Base-by-base conservation (phyloP, 2,797 vertebrate genomes). In the Poliocrania exsul region DNA sequence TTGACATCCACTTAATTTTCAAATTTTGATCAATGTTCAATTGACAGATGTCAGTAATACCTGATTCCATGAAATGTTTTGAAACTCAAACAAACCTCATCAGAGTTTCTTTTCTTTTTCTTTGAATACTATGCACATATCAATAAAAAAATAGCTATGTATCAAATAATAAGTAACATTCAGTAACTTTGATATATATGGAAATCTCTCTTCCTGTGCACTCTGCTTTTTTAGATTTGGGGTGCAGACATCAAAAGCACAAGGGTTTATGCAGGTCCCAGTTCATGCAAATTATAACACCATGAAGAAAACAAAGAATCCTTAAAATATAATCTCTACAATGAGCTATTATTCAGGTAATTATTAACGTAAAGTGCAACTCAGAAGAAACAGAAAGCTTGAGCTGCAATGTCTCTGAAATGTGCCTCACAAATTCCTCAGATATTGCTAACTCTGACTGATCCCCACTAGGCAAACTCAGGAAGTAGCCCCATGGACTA, bases 401-500 rank as follows among this genome's bases (percentile, higher is more conserved):
- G 75, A 93, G 87, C 53, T 62, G 51, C 46, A 92, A 29, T 2
- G 12, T 62, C 74, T 92, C 74, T 95, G 96, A 97, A 96, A 96
- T 18, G 78, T 83, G 91, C 83, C 94, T 98, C 96, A 94, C 58
- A 67, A 97, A 96, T 97, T 97, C 97, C 97, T 98, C 96, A 87
- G 94, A 97, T 98, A 98, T 97, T 98, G 98, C 98, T 98, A 97
- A 96, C 90, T 96, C 97, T 95, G 97, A 97, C 65, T 92, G 96
- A 97, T 98, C 98, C 94, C 97, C 96, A 83, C 93, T 89, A 98
- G 98, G 98, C 97, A 92, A 74, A 95, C 98, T 98, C 98, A 99
- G 98, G 99, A 99, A 99, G 98, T 98, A 93, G 96, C 97, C 98
- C 98, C 96, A 96, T 69, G 97, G 98, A 97, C 97, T 96, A 97